Percentiles rank a stretch among this genome's conserved stretches.
phyloP scores from a whole-genome alignment of 2,113 vertebrate species.

The Grallaria varia region DNA sequence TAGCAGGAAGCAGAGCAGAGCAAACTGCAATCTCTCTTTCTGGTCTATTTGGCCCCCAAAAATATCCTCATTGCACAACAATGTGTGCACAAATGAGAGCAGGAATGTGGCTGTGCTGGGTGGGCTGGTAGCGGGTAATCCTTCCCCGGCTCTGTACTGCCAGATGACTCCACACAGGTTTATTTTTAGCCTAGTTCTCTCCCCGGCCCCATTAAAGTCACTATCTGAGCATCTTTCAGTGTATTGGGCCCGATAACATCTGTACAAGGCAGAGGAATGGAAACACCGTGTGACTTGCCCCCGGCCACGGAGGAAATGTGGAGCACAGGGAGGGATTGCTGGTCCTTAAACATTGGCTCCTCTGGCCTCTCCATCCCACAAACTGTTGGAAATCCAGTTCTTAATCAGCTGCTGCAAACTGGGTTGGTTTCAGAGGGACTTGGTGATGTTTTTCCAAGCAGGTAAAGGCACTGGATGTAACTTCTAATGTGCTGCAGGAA shows the following conservation, averaged over 20 bases:
- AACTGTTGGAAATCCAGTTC: not conserved
- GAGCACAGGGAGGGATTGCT: not conserved
- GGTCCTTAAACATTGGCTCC: not conserved
- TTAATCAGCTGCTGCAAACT: not conserved
- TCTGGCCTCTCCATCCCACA: not conserved
- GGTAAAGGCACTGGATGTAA: not conserved
- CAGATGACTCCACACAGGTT: not conserved
- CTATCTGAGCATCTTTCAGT: not conserved
- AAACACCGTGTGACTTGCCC: not conserved
- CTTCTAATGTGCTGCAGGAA: not conserved
- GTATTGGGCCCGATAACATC: conserved; percentile 20
- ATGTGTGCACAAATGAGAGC: not conserved
- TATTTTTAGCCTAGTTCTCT: not conserved
- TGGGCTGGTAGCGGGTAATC: not conserved
- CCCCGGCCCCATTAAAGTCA: not conserved
- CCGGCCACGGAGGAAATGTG: not conserved
- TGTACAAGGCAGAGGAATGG: not conserved
- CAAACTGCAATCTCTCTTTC: not conserved
- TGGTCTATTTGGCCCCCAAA: not conserved
- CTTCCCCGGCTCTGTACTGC: not conserved
- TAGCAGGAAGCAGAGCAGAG: not conserved
- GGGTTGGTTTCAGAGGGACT: not conserved
- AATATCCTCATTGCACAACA: not conserved
- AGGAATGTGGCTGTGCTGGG: not conserved
- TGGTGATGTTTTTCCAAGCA: not conserved